Conservation (phyloP, 2,797 vertebrate genomes). For the Neosilurus mollespiculum region DNA sequence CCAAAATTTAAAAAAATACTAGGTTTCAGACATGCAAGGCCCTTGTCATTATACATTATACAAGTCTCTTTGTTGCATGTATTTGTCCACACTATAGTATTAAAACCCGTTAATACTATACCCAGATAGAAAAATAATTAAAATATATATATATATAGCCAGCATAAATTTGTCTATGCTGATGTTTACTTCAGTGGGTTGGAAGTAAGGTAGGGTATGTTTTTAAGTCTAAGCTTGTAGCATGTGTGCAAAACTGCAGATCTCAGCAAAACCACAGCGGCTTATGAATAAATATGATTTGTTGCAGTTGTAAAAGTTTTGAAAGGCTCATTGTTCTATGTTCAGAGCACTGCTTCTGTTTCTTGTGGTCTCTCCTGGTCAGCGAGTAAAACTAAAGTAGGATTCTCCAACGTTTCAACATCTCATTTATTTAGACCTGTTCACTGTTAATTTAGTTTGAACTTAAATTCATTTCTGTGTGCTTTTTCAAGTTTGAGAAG, state of each 20-base stretch:
- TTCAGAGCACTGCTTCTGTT: constrained; percentile 5
- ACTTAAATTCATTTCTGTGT: neutral
- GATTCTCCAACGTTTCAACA: constrained; percentile 1
- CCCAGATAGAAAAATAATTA: neutral
- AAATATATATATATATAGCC: constrained; percentile 52
- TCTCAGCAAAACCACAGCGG: constrained; percentile 31
- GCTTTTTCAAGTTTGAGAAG: neutral
- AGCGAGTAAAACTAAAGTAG: neutral
- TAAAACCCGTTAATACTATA: neutral
- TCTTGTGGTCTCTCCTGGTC: neutral
- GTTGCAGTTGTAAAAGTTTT: constrained; percentile 30
- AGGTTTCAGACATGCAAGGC: neutral
- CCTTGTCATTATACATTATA: neutral
- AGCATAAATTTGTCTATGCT: constrained; percentile 48
- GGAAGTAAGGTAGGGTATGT: constrained; percentile 41
- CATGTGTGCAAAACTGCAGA: constrained; percentile 46
- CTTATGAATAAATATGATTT: constrained; percentile 36
- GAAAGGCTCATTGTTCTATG: constrained; percentile 29
- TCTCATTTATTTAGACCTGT: neutral
- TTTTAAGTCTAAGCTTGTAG: constrained; percentile 47
- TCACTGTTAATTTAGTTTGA: neutral
- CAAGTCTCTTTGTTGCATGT: neutral
- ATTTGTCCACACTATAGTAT: neutral
- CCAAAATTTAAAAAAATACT: neutral
- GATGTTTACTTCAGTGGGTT: constrained; percentile 49